phyloP scores from a whole-genome alignment of 2,113 vertebrate genomes.

The Hipposideros armiger region DNA sequence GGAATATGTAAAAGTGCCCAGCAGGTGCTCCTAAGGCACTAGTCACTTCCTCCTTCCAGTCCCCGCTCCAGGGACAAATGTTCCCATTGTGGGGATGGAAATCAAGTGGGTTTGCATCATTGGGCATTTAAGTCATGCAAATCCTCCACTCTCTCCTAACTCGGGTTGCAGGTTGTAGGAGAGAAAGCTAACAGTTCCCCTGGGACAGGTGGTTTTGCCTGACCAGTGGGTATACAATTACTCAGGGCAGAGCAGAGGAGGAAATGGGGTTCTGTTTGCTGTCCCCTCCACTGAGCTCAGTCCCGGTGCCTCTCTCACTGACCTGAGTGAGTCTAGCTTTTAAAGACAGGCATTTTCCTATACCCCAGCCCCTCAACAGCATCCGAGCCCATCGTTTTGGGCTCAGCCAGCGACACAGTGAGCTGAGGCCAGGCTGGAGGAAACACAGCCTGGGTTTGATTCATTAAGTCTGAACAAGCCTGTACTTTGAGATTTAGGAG shows the following conservation, averaged over 20 bases:
- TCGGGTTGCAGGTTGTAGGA: background rate
- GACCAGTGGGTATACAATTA: background rate
- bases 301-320: background rate
- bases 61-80: background rate
- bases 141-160: background rate
- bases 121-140: background rate
- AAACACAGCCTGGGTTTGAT: background rate
- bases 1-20: background rate
- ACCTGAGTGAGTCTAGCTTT: background rate
- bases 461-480: background rate
- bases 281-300: background rate
- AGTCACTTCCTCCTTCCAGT: background rate
- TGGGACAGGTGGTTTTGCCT: background rate
- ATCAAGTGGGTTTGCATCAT: background rate
- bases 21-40: background rate
- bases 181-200: background rate
- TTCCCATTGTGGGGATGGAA: no score
- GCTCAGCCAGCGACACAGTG: fast-evolving
- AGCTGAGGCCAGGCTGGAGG: background rate
- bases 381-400: background rate
- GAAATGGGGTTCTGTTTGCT: background rate
- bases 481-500: constrained; percentile 6
- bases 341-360: background rate
- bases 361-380: background rate
- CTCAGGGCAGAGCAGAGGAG: background rate